A percentile compares a stretch with the other conserved stretches of the same genome.
phyloP scores from a whole-genome alignment of 2,113 vertebrate genomes.

The Cranoglanis bouderius region DNA sequence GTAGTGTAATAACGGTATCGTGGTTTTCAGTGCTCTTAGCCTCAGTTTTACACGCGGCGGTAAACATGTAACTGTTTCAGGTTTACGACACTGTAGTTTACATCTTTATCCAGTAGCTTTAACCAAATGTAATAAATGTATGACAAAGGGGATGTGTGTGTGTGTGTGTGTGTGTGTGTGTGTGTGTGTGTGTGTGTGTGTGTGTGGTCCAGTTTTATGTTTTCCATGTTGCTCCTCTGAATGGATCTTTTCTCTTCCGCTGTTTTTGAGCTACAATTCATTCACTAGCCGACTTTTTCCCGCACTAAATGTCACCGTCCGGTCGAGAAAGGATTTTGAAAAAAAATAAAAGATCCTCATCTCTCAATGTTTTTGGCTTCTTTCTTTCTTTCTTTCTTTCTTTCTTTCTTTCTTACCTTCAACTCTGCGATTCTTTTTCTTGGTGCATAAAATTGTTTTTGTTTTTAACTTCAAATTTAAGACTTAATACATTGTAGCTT shows the following conservation, averaged over 20 bases:
- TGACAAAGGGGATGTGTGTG: neutral
- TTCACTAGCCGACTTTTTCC: neutral
- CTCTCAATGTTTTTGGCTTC: neutral
- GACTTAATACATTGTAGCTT: too few relatives aligned
- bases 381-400: neutral
- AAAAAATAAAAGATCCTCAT: neutral
- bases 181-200: neutral
- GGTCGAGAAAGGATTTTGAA: neutral
- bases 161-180: neutral
- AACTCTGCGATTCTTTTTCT: too few relatives aligned
- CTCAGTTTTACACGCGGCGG: neutral
- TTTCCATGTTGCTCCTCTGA: neutral
- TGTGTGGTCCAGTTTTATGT: neutral
- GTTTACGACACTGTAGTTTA: neutral
- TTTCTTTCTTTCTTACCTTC: neutral
- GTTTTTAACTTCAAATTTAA: too few relatives aligned
- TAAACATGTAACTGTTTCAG: neutral
- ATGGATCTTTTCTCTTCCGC: neutral
- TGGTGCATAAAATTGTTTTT: too few relatives aligned
- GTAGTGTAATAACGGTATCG: neutral
- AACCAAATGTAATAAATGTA: neutral
- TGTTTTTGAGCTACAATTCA: neutral
- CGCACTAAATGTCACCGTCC: neutral
- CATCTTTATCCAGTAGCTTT: neutral
- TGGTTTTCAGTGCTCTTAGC: neutral